phyloP scores from a whole-genome alignment of 2,888 invertebrate species.

The Calameuta pallipes region DNA sequence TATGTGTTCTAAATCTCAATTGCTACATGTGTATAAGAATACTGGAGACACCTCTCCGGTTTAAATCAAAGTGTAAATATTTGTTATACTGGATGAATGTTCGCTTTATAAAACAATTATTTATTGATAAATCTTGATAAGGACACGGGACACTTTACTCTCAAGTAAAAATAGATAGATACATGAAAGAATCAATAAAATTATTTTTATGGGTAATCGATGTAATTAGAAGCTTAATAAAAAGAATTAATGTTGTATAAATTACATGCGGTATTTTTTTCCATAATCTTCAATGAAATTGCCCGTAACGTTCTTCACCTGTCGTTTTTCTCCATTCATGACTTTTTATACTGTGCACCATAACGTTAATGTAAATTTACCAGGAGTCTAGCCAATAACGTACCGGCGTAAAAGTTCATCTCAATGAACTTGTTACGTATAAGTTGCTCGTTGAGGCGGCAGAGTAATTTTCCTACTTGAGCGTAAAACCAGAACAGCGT shows the following conservation, averaged over 20 bases:
- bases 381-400: background rate
- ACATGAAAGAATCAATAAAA: background rate
- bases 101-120: background rate
- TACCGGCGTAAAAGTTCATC: background rate
- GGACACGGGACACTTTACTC: background rate
- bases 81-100: background rate
- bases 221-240: background rate
- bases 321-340: background rate
- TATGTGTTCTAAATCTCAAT: constrained; percentile 6
- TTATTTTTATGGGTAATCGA: background rate
- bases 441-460: background rate
- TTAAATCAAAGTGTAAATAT: background rate
- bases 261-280: background rate
- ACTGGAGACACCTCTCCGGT: background rate
- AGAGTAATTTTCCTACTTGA: constrained; percentile 1
- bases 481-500: background rate
- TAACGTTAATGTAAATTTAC: background rate
- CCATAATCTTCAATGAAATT: background rate
- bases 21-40: background rate
- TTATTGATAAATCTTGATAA: background rate
- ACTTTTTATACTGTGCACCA: background rate
- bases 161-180: background rate
- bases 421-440: background rate
- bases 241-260: background rate
- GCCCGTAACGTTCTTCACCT: background rate